A percentile compares a stretch with the other conserved stretches of the same genome.
phyloP scores from a whole-genome alignment of 2,888 invertebrate species.

The Drepana falcataria region DNA sequence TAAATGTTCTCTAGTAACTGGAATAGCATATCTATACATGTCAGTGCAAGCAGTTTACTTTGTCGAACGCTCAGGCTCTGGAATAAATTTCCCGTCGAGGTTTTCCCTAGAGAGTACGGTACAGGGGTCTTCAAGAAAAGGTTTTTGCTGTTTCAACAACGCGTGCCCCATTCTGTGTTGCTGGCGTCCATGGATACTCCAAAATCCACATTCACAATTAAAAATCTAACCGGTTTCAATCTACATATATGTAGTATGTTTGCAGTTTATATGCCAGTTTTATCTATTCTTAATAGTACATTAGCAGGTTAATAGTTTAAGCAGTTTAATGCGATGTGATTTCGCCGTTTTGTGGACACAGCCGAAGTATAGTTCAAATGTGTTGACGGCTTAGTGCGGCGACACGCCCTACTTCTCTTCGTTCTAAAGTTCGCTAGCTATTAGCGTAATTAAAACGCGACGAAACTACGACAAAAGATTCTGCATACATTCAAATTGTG shows the following conservation, averaged over 20 bases:
- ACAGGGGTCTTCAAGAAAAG: no score
- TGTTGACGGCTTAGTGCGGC: conserved; percentile 50
- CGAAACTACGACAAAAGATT: conserved; percentile 51
- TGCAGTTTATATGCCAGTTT: no score
- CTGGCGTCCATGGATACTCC: no score
- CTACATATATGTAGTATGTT: no score
- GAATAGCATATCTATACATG: not conserved
- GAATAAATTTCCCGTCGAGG: no score
- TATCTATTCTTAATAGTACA: no score
- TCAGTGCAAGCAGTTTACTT: not conserved
- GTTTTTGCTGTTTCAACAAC: no score
- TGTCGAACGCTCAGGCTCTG: no score
- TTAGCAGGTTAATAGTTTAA: not conserved
- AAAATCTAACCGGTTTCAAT: no score
- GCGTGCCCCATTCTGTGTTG: no score
- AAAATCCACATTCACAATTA: no score
- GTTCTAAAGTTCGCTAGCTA: conserved; percentile 60
- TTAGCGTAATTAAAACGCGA: conserved; percentile 75
- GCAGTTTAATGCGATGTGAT: not conserved
- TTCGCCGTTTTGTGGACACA: conserved; percentile 2
- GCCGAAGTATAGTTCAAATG: conserved; percentile 31
- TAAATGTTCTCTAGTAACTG: not conserved
- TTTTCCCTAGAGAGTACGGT: no score
- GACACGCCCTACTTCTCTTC: conserved; percentile 63
- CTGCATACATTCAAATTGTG: not conserved